Evolutionary conservation across 2,113 vertebrate species (phyloP), one percentile per base, ranked within the genome.

Genomic region (Phalacrocorax carbo): DNA sequence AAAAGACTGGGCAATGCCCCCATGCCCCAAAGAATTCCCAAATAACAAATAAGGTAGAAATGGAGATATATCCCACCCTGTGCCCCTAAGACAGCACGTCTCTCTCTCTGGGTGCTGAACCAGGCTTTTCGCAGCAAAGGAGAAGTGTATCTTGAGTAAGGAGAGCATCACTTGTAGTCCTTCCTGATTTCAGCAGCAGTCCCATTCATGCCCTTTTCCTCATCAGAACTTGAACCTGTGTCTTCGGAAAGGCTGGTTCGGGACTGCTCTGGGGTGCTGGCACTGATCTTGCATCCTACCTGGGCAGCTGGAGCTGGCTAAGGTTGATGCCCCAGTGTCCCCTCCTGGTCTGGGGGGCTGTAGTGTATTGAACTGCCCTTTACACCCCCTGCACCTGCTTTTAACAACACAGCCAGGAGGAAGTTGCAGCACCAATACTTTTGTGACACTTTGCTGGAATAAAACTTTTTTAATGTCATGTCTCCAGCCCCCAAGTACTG

Each of bases 321-420:
- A 30, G 34, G 44, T 69, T 30, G 25, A 27, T 60, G 36, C 25
- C 16, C 13, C 10, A 20, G 16, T 13, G 3, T 25, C 23, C 34
- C 38, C 29, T 62, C 14, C 40, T 48, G 30, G 7, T 9, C 38
- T 21, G 26, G 38, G 51, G 36, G n/a, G 9, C 54, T 68, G 73
- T 4, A 40, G 25, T 4, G 3, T 10, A 1, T 25, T n/a, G 26
- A 48, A n/a, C 27, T 1, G 1, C 26, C 46, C 34, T 46, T 27
- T 48, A 48, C 9, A 13, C 9, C 16, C 14, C 48, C 27, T 7
- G 11, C 2, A 2, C 48, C 34, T 22, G 29, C 30, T 34, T 40
- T 27, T 10, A 32, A 10, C 29, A 48, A 7, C 27, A 6, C 32
- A 23, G 61, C 52, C 54, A 7, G 65, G 42, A 58, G 44, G 32